phyloP scores from a whole-genome alignment of 2,797 vertebrate genomes.

The Spinibarbus caldwelli region DNA sequence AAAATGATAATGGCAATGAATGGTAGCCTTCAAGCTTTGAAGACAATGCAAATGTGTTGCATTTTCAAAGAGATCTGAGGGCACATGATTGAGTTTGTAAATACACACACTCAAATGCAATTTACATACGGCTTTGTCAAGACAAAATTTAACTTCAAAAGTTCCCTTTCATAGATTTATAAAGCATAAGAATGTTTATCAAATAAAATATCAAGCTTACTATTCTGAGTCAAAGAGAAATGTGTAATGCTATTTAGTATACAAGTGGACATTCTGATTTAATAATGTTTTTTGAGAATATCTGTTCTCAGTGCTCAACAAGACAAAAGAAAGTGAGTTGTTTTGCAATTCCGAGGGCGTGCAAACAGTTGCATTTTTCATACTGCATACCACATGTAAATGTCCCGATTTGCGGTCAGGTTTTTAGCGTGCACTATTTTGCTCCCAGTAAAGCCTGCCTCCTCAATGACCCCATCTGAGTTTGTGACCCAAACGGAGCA shows the following conservation, averaged over 20 bases:
- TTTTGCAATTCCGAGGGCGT: conserved; percentile 28
- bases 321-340: conserved; percentile 6
- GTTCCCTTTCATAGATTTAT: not conserved
- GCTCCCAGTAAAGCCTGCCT: conserved; percentile 40
- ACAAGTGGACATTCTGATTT: not conserved
- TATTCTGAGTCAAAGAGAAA: not conserved
- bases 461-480: conserved; percentile 42
- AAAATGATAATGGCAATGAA: not conserved
- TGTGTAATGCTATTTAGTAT: not conserved
- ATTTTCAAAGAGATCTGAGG: not conserved
- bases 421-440: not conserved
- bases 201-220: not conserved
- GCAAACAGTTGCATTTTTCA: conserved; percentile 41
- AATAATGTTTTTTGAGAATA: not conserved
- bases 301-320: not conserved
- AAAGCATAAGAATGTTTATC: not conserved
- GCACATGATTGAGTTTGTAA: too few species aligned
- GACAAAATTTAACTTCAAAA: not conserved
- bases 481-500: conserved; percentile 50
- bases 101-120: not conserved
- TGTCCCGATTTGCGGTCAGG: not conserved
- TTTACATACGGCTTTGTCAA: not conserved
- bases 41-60: not conserved
- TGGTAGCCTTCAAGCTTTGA: not conserved
- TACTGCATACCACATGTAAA: conserved; percentile 27